Evolutionary conservation across 1,140 invertebrate species (phyloP).

Genomic region (Cecropterus lyciades): DNA sequence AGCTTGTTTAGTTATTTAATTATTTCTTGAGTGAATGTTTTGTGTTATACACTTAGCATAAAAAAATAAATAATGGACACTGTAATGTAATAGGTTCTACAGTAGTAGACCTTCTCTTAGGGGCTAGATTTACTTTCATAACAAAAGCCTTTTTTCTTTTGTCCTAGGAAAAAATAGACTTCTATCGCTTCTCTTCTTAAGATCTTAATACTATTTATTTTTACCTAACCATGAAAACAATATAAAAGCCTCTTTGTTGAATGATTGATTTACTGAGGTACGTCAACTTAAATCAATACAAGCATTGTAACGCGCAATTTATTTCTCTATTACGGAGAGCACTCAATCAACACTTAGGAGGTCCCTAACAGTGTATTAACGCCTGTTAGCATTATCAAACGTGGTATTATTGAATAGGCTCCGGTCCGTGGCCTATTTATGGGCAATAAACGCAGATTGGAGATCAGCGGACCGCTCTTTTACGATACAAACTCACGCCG

Average conservation of each 20-base stretch:
- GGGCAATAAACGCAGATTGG: constrained; percentile 76
- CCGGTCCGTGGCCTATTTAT: constrained; percentile 54
- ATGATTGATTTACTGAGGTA: background rate
- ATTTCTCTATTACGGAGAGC: constrained; percentile 23
- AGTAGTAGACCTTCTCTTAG: no score
- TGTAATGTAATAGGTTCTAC: no score
- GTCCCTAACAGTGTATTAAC: constrained; percentile 54
- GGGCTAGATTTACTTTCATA: no score
- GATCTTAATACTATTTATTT: no score
- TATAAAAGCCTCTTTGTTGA: constrained; percentile 3
- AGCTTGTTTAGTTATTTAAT: no score
- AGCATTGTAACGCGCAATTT: constrained; percentile 21
- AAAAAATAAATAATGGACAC: no score
- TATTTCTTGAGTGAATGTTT: no score
- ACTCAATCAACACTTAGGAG: constrained; percentile 54
- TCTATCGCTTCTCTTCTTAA: no score
- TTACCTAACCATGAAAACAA: no score
- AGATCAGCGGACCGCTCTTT: constrained; percentile 75
- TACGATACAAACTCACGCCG: constrained; percentile 74
- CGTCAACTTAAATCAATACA: constrained; percentile 3
- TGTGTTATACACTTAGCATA: no score
- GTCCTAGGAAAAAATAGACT: no score
- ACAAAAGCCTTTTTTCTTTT: no score
- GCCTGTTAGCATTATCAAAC: constrained; percentile 76
- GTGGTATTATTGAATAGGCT: constrained; percentile 68